Evolutionary conservation across 2,797 vertebrate genomes (phyloP).

Genomic region (Acridotheres tristis): DNA sequence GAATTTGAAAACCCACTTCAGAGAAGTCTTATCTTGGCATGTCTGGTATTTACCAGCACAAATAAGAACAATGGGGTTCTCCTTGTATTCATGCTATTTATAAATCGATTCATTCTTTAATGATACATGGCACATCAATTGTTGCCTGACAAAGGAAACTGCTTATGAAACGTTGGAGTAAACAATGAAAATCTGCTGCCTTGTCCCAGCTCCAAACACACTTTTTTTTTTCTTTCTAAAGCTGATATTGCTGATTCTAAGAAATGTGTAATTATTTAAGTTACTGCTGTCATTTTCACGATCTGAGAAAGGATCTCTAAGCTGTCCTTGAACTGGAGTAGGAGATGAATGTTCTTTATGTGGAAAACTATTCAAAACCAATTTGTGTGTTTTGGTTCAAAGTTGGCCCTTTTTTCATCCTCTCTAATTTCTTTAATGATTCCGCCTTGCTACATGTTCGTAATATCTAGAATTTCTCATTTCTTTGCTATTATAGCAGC

Average conservation of each 20-base stretch:
- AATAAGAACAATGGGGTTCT: slow-evolving; percentile 45
- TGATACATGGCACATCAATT: background rate
- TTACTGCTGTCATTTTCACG: background rate
- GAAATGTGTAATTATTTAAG: background rate
- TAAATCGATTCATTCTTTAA: background rate
- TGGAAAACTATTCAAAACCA: background rate
- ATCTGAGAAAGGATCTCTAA: background rate
- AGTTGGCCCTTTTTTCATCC: background rate
- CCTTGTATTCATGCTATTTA: slow-evolving; percentile 55
- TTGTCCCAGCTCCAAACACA: slow-evolving; percentile 10
- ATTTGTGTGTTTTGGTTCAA: background rate
- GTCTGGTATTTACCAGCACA: background rate
- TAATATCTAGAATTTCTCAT: slow-evolving; percentile 41
- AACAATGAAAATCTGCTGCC: slow-evolving; percentile 42
- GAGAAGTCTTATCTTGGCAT: background rate
- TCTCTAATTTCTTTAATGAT: slow-evolving; percentile 39
- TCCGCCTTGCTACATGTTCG: background rate
- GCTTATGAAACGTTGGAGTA: slow-evolving; percentile 20
- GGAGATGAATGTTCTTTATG: background rate
- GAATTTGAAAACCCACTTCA: background rate
- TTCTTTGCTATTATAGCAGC: slow-evolving; percentile 46
- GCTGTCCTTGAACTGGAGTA: background rate
- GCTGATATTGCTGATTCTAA: background rate
- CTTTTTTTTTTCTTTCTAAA: background rate
- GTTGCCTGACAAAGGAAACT: slow-evolving; percentile 56